phyloP scores from a whole-genome alignment of 2,113 vertebrate species.

The Melanerpes formicivorus region DNA sequence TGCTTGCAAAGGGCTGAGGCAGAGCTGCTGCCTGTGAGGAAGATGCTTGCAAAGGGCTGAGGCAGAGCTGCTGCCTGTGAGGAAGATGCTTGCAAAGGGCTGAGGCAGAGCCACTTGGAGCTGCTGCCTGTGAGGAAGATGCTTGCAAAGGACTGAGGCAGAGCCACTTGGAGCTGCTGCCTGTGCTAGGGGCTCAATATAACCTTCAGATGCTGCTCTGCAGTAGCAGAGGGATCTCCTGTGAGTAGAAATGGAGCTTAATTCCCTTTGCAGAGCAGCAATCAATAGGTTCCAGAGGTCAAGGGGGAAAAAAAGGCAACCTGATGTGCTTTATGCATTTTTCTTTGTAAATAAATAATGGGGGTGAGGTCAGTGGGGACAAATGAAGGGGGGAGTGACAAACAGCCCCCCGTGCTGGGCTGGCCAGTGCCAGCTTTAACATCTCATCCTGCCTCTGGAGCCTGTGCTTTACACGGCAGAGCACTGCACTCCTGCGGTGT shows the following conservation, averaged over 20 bases:
- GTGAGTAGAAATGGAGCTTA: not conserved
- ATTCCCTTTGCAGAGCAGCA: not conserved
- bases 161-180: not conserved
- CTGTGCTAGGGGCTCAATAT: fast-evolving
- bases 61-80: too few relatives aligned
- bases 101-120: too few relatives aligned
- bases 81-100: too few relatives aligned
- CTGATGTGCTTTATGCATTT: fast-evolving
- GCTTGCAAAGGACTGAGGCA: not conserved
- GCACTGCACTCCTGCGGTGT: not conserved
- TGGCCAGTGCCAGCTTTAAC: not conserved
- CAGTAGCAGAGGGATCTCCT: not conserved
- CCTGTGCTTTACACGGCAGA: not conserved
- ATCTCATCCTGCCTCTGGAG: not conserved
- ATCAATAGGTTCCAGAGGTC: not conserved
- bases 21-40: too few relatives aligned
- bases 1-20: too few relatives aligned
- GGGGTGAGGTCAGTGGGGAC: not conserved
- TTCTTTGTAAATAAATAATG: not conserved
- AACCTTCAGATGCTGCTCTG: not conserved
- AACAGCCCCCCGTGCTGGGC: not conserved
- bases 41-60: too few relatives aligned
- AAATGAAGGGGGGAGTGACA: fast-evolving
- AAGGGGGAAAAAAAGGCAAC: not conserved
- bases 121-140: not conserved